Base-by-base conservation (phyloP, 2,888 invertebrate genomes). In the Seira musarum region DNA sequence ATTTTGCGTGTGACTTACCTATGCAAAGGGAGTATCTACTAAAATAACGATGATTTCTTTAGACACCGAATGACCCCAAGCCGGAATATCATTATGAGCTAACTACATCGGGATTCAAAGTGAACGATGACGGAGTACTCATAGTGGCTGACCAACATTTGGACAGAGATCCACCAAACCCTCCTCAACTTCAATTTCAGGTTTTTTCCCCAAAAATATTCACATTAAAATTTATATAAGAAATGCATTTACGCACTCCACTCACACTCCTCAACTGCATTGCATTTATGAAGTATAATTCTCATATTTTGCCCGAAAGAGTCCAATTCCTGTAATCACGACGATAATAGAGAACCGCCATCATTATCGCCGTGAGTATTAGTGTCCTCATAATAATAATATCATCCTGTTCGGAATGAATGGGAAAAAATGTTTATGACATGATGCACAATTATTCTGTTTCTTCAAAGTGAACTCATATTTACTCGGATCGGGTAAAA, bases 111-210 rank as follows among this genome's bases (percentile, higher is more conserved):
- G 95, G 93, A 87, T 97, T 97, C 89, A 91, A 92, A 82, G 94
- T 96, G 76, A 93, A 94, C 86, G 90, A 91, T 81, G 91, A 93
- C 68, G 94, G 94, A 1, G 90, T 92, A 80, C 89, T 97, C 57
- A 90, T 94, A 15, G 96, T 96, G 0, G 94, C 94, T 87, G 94
- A 95, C 87, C 94, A 95, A 87, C 93, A 93, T 87, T 90, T 97
- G 61, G 96, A 96, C 88, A 91, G 96, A 40, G 96, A 96, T 89
- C 93, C 94, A 0, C 96, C 96, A 0, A 95, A 94, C 88, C 93
- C 93, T 0, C 94, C 94, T 24, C 93, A 93, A 87, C 95, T 94
- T 88, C 93, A 94, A 87, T 96, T 96, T 88, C 96, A 96, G 90
- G 93, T 92, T 79, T 73, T 21, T n/a, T n/a, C n/a, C n/a, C n/a